Conservation (phyloP, 2,797 vertebrate species). For the Liparis tanakae region DNA sequence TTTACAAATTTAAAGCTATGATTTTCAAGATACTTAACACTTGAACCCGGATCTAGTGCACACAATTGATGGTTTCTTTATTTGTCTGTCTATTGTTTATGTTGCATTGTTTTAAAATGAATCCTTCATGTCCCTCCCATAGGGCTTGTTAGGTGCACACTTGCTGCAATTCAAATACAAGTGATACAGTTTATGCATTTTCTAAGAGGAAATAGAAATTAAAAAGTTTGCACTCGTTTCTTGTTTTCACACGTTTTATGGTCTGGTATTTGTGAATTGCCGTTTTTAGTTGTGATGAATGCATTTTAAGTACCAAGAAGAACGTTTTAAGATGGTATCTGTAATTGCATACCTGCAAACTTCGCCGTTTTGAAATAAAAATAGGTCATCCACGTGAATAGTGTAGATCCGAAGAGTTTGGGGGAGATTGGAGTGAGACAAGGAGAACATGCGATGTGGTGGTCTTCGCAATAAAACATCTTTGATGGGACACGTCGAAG, state of each 20-base stretch:
- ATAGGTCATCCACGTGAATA: too few relatives aligned
- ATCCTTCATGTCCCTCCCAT: neutral
- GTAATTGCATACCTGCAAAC: too few relatives aligned
- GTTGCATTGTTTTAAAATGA: conserved; percentile 7
- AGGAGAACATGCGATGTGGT: too few relatives aligned
- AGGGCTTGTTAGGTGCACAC: neutral
- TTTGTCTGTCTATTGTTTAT: neutral
- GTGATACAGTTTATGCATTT: neutral
- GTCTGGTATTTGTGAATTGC: neutral
- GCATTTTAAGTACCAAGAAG: neutral
- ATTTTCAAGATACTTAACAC: neutral
- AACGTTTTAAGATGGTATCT: neutral
- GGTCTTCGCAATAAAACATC: too few relatives aligned
- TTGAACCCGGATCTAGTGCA: neutral
- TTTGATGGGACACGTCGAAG: too few relatives aligned
- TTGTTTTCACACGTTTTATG: neutral
- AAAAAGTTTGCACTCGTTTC: neutral
- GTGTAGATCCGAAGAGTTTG: too few relatives aligned
- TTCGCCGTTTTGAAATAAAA: too few relatives aligned
- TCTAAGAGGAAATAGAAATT: conserved; percentile 23
- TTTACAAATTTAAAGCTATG: neutral
- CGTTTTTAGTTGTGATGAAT: neutral
- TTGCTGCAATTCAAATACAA: conserved; percentile 5
- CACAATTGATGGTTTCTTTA: neutral
- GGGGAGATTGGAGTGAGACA: too few relatives aligned